Percentiles rank a stretch among this genome's conserved stretches.
Evolutionary conservation across 2,888 invertebrate species (phyloP).

Genomic region (Cerastoderma edule): DNA sequence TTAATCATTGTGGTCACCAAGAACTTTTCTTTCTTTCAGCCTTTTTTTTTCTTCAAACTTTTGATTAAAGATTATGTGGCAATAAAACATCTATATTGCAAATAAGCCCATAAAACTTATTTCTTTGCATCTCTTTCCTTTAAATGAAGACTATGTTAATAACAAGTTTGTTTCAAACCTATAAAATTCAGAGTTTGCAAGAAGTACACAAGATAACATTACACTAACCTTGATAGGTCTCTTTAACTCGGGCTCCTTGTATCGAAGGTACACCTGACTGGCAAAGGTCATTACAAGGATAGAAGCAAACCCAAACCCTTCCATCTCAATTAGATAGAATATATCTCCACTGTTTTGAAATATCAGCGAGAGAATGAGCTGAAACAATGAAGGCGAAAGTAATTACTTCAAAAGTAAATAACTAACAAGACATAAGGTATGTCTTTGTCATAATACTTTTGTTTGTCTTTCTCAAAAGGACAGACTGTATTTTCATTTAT

Average conservation of each 20-base stretch:
- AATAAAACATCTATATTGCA: neutral
- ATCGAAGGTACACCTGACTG: slow-evolving; percentile 88
- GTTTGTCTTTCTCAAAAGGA: too few species aligned
- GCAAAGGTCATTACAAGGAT: slow-evolving; percentile 78
- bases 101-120: neutral
- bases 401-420: too few species aligned
- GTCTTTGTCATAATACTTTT: too few species aligned
- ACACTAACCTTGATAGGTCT: slow-evolving; percentile 90
- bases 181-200: too few species aligned
- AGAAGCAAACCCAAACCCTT: slow-evolving; percentile 79
- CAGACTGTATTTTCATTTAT: too few species aligned
- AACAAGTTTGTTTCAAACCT: too few species aligned
- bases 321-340: slow-evolving; percentile 80
- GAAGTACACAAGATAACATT: too few species aligned
- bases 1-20: too few species aligned
- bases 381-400: slow-evolving; percentile 45
- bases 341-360: slow-evolving; percentile 76
- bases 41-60: neutral
- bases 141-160: too few species aligned
- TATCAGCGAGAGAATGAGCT: slow-evolving; percentile 67
- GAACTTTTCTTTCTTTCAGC: neutral
- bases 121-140: too few species aligned
- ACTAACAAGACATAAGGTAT: too few species aligned
- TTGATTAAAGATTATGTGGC: neutral
- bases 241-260: slow-evolving; percentile 90